phyloP scores from a whole-genome alignment of 2,888 invertebrate species.

The Melinopterus prodromus region DNA sequence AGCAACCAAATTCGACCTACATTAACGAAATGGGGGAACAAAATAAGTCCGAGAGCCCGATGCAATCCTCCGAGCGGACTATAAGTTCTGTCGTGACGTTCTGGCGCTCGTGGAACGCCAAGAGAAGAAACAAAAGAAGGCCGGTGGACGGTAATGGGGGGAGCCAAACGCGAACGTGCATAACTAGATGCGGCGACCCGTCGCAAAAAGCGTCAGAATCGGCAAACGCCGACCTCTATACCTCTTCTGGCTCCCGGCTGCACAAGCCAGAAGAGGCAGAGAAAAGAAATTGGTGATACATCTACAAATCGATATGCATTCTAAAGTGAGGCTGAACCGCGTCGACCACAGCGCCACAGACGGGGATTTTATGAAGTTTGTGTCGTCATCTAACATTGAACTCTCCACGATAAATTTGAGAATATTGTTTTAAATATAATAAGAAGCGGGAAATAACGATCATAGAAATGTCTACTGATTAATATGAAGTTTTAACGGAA shows the following conservation, averaged over 20 bases:
- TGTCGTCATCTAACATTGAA: too few species aligned
- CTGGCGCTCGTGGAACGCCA: background rate
- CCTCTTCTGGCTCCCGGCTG: background rate
- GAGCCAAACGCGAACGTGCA: constrained; percentile 21
- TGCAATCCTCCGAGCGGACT: background rate
- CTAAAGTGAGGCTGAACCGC: too few species aligned
- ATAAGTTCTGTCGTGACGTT: background rate
- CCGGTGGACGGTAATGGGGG: background rate
- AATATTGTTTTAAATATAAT: too few species aligned
- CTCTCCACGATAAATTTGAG: too few species aligned
- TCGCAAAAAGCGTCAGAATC: constrained; percentile 4
- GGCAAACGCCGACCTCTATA: background rate
- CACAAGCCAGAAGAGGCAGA: background rate
- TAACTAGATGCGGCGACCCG: background rate
- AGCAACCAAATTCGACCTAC: constrained; percentile 26
- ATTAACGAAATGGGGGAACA: constrained; percentile 15
- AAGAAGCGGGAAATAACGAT: too few species aligned
- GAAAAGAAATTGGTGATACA: too few species aligned
- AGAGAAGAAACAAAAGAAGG: constrained; percentile 14
- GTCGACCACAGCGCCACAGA: too few species aligned
- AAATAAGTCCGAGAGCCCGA: background rate
- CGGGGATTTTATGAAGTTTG: too few species aligned
- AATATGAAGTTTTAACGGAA: too few species aligned
- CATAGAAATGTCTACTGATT: too few species aligned
- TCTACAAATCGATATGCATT: too few species aligned